Conservation (phyloP, 2,888 invertebrate species). For the Philonicus albiceps region DNA sequence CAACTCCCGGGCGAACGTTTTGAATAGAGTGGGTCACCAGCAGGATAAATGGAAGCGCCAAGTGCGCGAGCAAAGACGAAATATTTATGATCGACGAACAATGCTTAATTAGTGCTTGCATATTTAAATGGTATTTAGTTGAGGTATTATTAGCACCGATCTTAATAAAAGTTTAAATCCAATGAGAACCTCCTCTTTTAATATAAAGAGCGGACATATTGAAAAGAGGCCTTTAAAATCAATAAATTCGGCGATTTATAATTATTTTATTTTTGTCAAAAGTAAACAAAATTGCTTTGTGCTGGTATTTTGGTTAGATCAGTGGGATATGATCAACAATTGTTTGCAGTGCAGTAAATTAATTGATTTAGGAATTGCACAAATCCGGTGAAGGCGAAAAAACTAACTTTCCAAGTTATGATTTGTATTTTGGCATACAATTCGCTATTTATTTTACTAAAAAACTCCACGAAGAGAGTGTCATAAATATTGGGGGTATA, state of each 20-base stretch:
- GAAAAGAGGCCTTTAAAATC: background rate
- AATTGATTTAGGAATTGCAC: too few relatives aligned
- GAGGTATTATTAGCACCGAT: background rate
- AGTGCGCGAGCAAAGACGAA: constrained; percentile 81
- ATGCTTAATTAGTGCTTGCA: constrained; percentile 83
- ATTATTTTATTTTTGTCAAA: background rate
- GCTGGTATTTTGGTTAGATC: too few relatives aligned
- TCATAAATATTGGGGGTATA: too few relatives aligned
- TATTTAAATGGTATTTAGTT: constrained; percentile 11
- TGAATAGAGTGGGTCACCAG: constrained; percentile 94
- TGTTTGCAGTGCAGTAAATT: too few relatives aligned
- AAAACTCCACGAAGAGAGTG: too few relatives aligned
- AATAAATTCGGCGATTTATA: background rate
- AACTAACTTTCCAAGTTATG: too few relatives aligned
- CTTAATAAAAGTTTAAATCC: background rate
- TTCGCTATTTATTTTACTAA: too few relatives aligned
- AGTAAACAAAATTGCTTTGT: too few relatives aligned
- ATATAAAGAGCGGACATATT: background rate
- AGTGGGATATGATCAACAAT: too few relatives aligned
- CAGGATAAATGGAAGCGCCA: constrained; percentile 98
- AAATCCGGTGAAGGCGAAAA: too few relatives aligned
- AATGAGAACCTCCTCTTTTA: background rate
- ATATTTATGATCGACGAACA: constrained; percentile 96
- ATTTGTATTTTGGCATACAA: too few relatives aligned
- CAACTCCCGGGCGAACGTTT: constrained; percentile 78